Base-by-base conservation (phyloP, 2,888 invertebrate genomes). In the Branchipolynoe longqiensis region DNA sequence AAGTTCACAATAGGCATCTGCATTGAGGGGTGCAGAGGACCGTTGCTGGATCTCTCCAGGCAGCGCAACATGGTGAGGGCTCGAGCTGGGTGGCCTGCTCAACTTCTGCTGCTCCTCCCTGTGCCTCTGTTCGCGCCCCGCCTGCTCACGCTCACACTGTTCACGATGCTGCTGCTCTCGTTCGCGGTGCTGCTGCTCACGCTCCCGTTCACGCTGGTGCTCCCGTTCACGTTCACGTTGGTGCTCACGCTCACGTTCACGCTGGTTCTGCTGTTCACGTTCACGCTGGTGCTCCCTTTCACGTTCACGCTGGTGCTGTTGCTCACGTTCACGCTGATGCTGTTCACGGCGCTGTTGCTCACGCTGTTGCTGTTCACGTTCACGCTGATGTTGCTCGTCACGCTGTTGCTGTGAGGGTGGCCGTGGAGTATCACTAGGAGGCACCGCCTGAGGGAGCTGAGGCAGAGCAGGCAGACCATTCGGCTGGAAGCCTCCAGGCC, bases 1-100 rank as follows among this genome's bases (percentile, higher is more conserved):
- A 86, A 98, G 96, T 93, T 98, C 97, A 94, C 98, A 98, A 93
- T 97, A 98, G n/a, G 97, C 97, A 91, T 98, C 86, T 56, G 82
- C 74, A 78, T 82, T 89, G 87, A 38, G 84, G 74, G 78, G 78
- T 41, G 78, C 78, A 31, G 78, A 78, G 48, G 78, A 54, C 14
- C 78, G 41, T 38, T 54, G 74, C 38, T 41, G 41, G n/a, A 36
- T 28, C 33, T 56, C 40, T 8, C 81, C 62, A 41, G 74, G 56
- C 22, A 58, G 58, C 8, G 48, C 38, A 3, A 48, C 41, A 12
- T 69, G 40, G 38, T 48, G 38, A n/a, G 74, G 84, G 56, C 58
- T 54, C 14, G 56, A 73, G 84, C 58, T 84, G 48, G 69, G 64
- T 1, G 48, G 84, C 6, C 58, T 31, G 74, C 48, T 78, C 8